Base-by-base conservation (phyloP, 1,140 invertebrate genomes). In the Papilio machaon region DNA sequence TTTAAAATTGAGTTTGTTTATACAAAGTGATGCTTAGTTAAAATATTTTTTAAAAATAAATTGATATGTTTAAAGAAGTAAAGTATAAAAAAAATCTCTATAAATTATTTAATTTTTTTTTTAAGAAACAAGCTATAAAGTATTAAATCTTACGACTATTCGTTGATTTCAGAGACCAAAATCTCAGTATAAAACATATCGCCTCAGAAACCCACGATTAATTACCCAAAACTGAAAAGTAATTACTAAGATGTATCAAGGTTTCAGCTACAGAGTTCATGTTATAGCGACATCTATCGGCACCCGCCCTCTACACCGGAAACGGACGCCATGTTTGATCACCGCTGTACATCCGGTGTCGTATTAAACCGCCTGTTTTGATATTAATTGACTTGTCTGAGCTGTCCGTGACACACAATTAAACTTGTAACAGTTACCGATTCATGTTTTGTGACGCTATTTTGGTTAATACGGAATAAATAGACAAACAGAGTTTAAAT, bases 351-450 rank as follows among this genome's bases (percentile, higher is more conserved):
- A 19, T 75, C 73, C 73, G 73, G 73, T 49, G 10, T 73, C 70
- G 11, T 75, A 46, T 49, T 70, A 30, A 70, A 49, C n/a, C 73
- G n/a, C 46, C 46, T 76, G 74, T 54, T 76, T 75, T 30, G 74
- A 4, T 52, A 76, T 76, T 76, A 76, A 76, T 52, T 52, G 46
- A 35, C 74, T 76, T 76, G 46, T 76, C 74, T 15, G 19, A 23
- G 74, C n/a, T 47, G n/a, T 30, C 54, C 13, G 6, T 49, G 43
- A 47, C 74, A 76, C 10, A 8, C 47, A 76, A 76, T 52, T 73
- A 17, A 38, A 70, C 11, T 35, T 70, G 4, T 70, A 35, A 70
- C 15, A 35, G 30, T 70, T 70, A 70, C 13, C 23, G 30, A 35
- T 70, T 38, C 64, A 70, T 70, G 64, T 35, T 70, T 70, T 38